These are phyloP conservation scores for Corapipo altera DNA, from an alignment of 2,113 vertebrate genomes.

Conservation along the genomic window DNA sequence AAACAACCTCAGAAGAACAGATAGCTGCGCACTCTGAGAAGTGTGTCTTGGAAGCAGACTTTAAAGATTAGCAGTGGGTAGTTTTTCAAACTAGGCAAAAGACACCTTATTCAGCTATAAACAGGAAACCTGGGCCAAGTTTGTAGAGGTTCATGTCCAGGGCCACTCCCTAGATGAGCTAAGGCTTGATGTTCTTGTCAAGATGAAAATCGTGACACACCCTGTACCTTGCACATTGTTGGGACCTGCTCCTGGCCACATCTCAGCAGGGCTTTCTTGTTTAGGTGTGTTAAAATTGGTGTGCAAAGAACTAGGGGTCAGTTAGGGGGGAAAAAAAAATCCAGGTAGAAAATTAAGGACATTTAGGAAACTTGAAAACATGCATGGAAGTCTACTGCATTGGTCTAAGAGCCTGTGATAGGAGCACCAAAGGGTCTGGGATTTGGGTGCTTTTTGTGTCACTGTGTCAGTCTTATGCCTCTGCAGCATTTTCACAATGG, in stretches of 20 bases:
- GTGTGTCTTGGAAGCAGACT: neutral
- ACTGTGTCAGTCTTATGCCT: neutral
- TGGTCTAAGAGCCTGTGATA: fast-evolving
- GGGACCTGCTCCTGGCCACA: slow-evolving; percentile 9
- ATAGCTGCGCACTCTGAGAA: neutral
- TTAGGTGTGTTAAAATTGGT: neutral
- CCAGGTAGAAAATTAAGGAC: neutral
- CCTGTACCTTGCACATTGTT: neutral
- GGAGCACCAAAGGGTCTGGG: neutral
- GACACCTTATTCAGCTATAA: neutral
- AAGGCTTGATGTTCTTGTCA: neutral
- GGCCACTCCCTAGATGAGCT: slow-evolving; percentile 7
- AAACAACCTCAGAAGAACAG: neutral
- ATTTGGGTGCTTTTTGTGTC: neutral
- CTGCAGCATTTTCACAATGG: neutral
- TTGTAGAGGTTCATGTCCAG: slow-evolving; percentile 1
- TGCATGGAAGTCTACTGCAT: neutral
- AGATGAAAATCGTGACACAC: slow-evolving; percentile 9
- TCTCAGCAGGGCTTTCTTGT: neutral
- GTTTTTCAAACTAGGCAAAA: neutral
- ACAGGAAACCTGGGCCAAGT: slow-evolving; percentile 34
- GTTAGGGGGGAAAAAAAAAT: neutral
- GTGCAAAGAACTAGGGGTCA: neutral
- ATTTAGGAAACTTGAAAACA: neutral
- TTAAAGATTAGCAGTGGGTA: neutral